Conservation (phyloP, 2,113 vertebrate species). For the Pyxicephalus adspersus region DNA sequence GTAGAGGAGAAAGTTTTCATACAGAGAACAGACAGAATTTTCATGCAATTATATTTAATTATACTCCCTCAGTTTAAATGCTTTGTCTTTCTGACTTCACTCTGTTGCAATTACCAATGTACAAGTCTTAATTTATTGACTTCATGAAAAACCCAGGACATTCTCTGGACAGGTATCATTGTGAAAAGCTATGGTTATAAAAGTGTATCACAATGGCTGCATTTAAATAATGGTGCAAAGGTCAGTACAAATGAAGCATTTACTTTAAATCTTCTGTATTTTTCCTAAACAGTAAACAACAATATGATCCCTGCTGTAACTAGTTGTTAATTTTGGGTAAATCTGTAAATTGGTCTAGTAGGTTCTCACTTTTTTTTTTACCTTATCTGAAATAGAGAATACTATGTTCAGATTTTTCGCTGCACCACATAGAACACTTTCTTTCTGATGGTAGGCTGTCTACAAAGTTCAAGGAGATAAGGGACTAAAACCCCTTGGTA, state of each 20-base stretch:
- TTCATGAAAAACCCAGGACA: constrained; percentile 18
- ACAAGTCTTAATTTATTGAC: constrained; percentile 40
- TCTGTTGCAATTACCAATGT: constrained; percentile 43
- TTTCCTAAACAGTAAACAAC: background rate
- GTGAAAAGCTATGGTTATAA: constrained; percentile 44
- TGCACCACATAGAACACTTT: too few species aligned
- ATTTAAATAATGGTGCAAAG: constrained; percentile 28
- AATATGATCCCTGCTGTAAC: background rate
- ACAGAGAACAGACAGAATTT: constrained; percentile 33
- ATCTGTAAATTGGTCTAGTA: too few species aligned
- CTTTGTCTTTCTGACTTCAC: constrained; percentile 45
- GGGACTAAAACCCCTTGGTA: too few species aligned
- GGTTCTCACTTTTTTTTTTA: too few species aligned
- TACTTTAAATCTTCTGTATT: background rate
- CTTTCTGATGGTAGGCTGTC: too few species aligned
- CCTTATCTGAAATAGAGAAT: too few species aligned
- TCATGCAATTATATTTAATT: constrained; percentile 51
- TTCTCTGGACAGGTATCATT: constrained; percentile 1
- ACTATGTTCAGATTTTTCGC: too few species aligned
- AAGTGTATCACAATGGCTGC: background rate
- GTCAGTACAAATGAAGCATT: background rate
- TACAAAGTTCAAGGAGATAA: too few species aligned
- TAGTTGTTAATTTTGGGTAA: too few species aligned
- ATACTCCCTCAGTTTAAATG: background rate
- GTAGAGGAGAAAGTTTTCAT: constrained; percentile 28